Evolutionary conservation across 1,140 invertebrate genomes (phyloP).

Genomic region (Pogonognathellus flavescens): DNA sequence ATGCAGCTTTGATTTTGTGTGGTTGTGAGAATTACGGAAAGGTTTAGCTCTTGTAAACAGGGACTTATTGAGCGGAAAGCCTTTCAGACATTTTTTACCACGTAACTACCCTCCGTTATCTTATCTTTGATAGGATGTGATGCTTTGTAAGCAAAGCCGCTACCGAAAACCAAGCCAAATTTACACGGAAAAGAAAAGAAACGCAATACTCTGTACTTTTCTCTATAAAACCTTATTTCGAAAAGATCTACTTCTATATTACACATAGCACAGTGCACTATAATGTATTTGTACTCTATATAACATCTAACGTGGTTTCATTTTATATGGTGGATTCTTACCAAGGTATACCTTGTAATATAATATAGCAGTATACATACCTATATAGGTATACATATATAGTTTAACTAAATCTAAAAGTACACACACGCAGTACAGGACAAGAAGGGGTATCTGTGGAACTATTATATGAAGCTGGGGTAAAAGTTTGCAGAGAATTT

Average conservation of each 20-base stretch:
- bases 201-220: neutral
- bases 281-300: too few species aligned
- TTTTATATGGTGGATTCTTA: too few species aligned
- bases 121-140: conserved; percentile 46
- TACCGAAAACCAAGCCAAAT: conserved; percentile 3
- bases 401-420: neutral
- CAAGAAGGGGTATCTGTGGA: neutral
- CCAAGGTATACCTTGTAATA: too few species aligned
- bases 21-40: conserved; percentile 18
- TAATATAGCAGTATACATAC: too few species aligned
- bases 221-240: too few species aligned
- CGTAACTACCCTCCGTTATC: conserved; percentile 34
- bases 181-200: conserved; percentile 1
- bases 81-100: conserved; percentile 26
- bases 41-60: conserved; percentile 45
- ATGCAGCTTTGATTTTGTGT: conserved; percentile 28
- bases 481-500: conserved; percentile 40
- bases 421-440: too few species aligned
- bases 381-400: too few species aligned
- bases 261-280: too few species aligned
- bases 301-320: too few species aligned
- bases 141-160: conserved; percentile 37
- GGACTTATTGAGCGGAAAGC: conserved; percentile 47
- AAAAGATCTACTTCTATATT: too few species aligned
- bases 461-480: neutral